Evolutionary conservation across 2,797 vertebrate species (phyloP), one percentile per base, ranked within the genome.

Genomic region (Phataginus tetradactyla): DNA sequence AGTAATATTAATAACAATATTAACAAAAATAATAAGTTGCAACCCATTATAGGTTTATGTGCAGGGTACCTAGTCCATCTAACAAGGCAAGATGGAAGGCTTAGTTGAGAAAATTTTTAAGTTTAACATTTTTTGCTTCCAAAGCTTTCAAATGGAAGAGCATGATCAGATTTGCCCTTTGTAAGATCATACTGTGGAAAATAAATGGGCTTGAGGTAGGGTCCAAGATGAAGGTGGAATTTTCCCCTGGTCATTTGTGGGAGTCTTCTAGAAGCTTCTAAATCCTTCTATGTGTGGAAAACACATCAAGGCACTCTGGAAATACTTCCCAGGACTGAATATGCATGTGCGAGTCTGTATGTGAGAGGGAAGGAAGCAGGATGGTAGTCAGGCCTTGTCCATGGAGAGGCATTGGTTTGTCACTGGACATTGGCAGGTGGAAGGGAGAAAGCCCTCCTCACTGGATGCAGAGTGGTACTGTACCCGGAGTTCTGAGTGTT

Each of bases 81-180:
- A 63, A 34, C 42, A 85, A 27, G 20, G n/a, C 23, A 86, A 96
- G 37, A 80, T 77, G 29, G 15, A 77, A 83, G 11, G 3, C 34
- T 55, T 85, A 27, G 20, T 15, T 61, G 68, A 61, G 42, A 81
- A 86, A 68, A 81, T 29, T 14, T 23, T 45, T 29, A 37, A 42
- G n/a, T 49, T 79, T 78, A 37, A n/a, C 11, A 72, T 51, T 64
- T n/a, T 72, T 89, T 68, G 6, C 49, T 79, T 85, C 61, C 53
- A 83, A 94, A 95, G 17, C 11, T 90, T 77, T 55, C n/a, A n/a
- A 51, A 74, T 4, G 59, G 68, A 81, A 32, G 20, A 90, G 84
- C 1, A 4, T 34, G 77, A 88, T 78, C 5, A 51, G 13, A 61
- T 89, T 63, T 86, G 37, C 21, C 11, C 25, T 74, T 85, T 66